Base-by-base conservation (phyloP, 2,797 vertebrate species). In the Varecia variegata region DNA sequence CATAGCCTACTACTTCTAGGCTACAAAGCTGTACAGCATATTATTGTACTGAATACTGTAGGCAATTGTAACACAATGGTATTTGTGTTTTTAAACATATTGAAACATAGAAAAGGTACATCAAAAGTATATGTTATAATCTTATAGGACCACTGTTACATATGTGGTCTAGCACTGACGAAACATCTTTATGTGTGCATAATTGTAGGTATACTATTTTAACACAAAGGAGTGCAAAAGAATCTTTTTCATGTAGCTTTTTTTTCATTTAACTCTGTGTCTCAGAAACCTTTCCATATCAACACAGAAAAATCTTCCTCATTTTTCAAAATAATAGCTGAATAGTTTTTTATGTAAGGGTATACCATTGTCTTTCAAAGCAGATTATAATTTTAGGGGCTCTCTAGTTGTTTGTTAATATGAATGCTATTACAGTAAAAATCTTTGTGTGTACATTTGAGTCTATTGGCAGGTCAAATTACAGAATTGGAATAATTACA, bases 271-370 rank as follows among this genome's bases (percentile, higher is more conserved):
- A 89, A 21, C 5, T 79, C 67, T 27, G 2, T 74, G 25, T 93
- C 45, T 82, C 13, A 85, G 23, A 96, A 47, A 67, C n/a, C 4
- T 86, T 84, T 94, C 70, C 32, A 38, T 38, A 60, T n/a, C 23
- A 87, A 86, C 35, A 92, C 17, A 45, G 56, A 74, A 80, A 77
- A 67, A 68, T 58, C 30, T 87, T 52, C n/a, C n/a, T 88, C 13
- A 32, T 54, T 97, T 95, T 88, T 80, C 18, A 86, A 92, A 96
- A 43, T 79, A 90, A 38, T 56, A 7, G 62, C 54, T 82, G 12
- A 47, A 43, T 35, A 79, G 18, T 74, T 79, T 90, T 93, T 74
- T 60, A 90, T 83, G 1, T 73, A 56, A 74, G 40, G 21, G 38
- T 68, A 2, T 70, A 68, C 14, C 32, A 84, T 47, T 45, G 47